phyloP scores from a whole-genome alignment of 2,888 invertebrate genomes.

The Monochamus alternatus region DNA sequence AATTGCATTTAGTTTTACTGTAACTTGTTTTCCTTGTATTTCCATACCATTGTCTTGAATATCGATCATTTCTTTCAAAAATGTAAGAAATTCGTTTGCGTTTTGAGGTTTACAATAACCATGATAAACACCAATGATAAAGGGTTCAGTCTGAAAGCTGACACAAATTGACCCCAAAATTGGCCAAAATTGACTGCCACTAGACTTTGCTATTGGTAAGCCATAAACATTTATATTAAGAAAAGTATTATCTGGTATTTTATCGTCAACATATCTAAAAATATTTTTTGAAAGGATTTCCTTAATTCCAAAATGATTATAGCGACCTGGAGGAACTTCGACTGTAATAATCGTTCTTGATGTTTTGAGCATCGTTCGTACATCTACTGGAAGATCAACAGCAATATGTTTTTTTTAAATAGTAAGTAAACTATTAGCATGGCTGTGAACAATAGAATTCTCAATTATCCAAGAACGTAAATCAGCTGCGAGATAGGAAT shows the following conservation, averaged over 20 bases:
- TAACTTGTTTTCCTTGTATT: constrained; percentile 11
- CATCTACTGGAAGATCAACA: constrained; percentile 12
- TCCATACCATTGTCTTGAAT: constrained; percentile 6
- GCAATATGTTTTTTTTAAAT: constrained; percentile 18
- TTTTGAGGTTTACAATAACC: constrained; percentile 18
- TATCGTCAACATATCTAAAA: neutral
- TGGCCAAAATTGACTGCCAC: constrained; percentile 31
- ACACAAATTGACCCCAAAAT: constrained; percentile 20
- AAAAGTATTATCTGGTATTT: neutral
- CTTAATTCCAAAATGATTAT: constrained; percentile 15
- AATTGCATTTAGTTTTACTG: constrained; percentile 22
- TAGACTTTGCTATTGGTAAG: constrained; percentile 28
- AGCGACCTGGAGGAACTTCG: constrained; percentile 3
- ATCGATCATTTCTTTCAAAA: constrained; percentile 18
- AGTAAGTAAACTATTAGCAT: constrained; percentile 19
- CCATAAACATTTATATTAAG: constrained; percentile 27
- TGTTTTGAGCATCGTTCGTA: constrained; percentile 13
- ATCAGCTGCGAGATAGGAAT: neutral
- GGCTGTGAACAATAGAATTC: constrained; percentile 23
- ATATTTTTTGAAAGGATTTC: neutral
- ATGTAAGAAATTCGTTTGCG: constrained; percentile 17
- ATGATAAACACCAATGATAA: constrained; percentile 26
- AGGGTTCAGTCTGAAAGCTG: constrained; percentile 18
- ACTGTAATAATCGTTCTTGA: constrained; percentile 16
- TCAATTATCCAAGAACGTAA: constrained; percentile 15